Base-by-base conservation (phyloP, 2,888 invertebrate species). In the Reticulitermes lucifugus region DNA sequence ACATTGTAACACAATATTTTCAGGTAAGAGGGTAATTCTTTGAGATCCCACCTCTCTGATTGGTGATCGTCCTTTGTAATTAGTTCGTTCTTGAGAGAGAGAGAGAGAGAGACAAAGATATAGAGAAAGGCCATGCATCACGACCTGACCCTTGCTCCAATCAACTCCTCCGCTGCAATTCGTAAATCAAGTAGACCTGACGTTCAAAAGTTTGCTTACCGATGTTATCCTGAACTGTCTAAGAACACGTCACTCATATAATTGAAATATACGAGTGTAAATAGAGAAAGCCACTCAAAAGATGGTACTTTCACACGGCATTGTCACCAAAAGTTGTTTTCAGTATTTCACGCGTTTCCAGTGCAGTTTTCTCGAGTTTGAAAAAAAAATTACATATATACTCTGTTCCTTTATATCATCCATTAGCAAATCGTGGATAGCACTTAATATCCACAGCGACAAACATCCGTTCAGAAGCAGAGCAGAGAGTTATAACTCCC, bases 21-120 rank as follows among this genome's bases (percentile, higher is more conserved):
- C 77, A 46, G 43, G 43, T 9, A 12, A n/a, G 77, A 22, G 77
- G 7, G 77, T 51, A 51, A 22, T 43, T 18, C n/a, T 21, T 46
- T 46, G 77, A 46, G 41, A n/a, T 10, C 0, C 12, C 18, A 46
- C n/a, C 41, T 25, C 22, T 46, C 77, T 85, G 83, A 85, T 83
- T 85, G 83, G 79, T 79, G 83, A 85, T 85, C 85, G 83, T 85
- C 83, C 83, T 83, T 83, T 70, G 85, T 83, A 85, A 85, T 86
- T 86, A 84, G 86, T 35, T 43, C 79, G 83, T 85, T 83, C 79
- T 77, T 46, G 4, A n/a, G 77, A 46, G 35, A 41, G 10, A 73
- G 29, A 29, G 29, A 70, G 73, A 73, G 73, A 35, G 71, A 71
- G 35, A 35, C 3, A 35, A 10, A 71, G 18, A 71, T 3, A 41